A percentile compares a stretch with the other conserved stretches of the same genome.
phyloP scores from a whole-genome alignment of 2,888 invertebrate genomes.

The Chrysolina haemoptera region DNA sequence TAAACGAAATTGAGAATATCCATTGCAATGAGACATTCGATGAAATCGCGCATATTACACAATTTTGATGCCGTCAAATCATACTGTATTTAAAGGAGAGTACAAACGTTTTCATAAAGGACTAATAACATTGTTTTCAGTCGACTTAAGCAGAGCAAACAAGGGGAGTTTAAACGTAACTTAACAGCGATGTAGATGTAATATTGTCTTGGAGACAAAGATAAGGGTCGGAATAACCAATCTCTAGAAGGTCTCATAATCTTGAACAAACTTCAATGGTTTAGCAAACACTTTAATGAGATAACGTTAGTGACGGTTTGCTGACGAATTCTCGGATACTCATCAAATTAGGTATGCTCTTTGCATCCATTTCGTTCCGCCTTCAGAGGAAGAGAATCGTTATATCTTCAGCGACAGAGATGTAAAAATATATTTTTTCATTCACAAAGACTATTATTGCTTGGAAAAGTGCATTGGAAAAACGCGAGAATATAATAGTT shows the following conservation, averaged over 20 bases:
- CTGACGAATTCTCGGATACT: slow-evolving; percentile 52
- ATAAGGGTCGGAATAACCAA: slow-evolving; percentile 52
- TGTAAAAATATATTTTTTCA: too few species aligned
- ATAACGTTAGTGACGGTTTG: slow-evolving; percentile 56
- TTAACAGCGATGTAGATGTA: slow-evolving; percentile 56
- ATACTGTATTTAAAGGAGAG: slow-evolving; percentile 46
- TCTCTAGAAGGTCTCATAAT: slow-evolving; percentile 55
- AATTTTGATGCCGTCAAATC: neutral
- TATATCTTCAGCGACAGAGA: neutral
- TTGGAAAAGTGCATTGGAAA: too few species aligned
- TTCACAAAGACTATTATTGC: too few species aligned
- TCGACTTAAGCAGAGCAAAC: slow-evolving; percentile 63
- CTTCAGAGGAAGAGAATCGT: neutral
- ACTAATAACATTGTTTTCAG: slow-evolving; percentile 64
- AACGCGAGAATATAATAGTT: too few species aligned
- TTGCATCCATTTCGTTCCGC: slow-evolving; percentile 43
- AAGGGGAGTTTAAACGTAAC: slow-evolving; percentile 61
- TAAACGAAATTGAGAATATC: too few species aligned
- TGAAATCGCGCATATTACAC: too few species aligned
- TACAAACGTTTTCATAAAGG: slow-evolving; percentile 56
- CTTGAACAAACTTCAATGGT: slow-evolving; percentile 63
- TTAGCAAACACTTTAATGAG: slow-evolving; percentile 63
- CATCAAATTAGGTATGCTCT: slow-evolving; percentile 58
- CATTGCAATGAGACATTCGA: too few species aligned
- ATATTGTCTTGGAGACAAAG: slow-evolving; percentile 62